Evolutionary conservation across 2,888 invertebrate species (phyloP).

Genomic region (Macrophya alboannulata): DNA sequence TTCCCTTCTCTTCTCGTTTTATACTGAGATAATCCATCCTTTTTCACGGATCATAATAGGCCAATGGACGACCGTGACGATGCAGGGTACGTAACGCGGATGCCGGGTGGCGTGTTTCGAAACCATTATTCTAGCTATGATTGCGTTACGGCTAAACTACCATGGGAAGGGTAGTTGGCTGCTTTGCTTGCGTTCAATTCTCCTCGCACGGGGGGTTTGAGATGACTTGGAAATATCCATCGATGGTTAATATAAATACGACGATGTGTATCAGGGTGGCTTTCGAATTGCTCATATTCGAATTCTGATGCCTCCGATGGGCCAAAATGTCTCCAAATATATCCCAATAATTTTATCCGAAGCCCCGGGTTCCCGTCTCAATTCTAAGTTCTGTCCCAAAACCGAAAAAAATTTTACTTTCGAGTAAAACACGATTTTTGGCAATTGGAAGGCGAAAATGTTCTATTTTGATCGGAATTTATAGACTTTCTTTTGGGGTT

Average conservation of each 20-base stretch:
- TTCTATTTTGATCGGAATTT: no score
- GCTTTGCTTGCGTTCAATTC: background rate
- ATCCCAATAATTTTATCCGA: no score
- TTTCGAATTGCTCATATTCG: no score
- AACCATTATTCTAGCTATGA: conserved; percentile 53
- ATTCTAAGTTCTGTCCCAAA: no score
- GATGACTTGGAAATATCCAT: background rate
- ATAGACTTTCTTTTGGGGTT: background rate
- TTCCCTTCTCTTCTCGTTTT: background rate
- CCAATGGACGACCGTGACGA: conserved; percentile 29
- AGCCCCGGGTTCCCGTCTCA: no score
- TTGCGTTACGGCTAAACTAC: conserved; percentile 48
- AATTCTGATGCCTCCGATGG: no score
- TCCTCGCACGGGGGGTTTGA: background rate
- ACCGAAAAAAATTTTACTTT: no score
- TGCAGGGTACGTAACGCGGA: background rate
- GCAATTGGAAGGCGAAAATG: no score
- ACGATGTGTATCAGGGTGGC: no score
- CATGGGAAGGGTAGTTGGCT: background rate
- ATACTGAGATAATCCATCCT: conserved; percentile 42
- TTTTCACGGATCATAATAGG: conserved; percentile 53
- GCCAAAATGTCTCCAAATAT: no score
- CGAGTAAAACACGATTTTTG: no score
- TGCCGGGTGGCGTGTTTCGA: conserved; percentile 37
- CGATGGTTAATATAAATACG: background rate